Evolutionary conservation across 2,797 vertebrate genomes (phyloP).

Genomic region (Notolepis coatsorum): DNA sequence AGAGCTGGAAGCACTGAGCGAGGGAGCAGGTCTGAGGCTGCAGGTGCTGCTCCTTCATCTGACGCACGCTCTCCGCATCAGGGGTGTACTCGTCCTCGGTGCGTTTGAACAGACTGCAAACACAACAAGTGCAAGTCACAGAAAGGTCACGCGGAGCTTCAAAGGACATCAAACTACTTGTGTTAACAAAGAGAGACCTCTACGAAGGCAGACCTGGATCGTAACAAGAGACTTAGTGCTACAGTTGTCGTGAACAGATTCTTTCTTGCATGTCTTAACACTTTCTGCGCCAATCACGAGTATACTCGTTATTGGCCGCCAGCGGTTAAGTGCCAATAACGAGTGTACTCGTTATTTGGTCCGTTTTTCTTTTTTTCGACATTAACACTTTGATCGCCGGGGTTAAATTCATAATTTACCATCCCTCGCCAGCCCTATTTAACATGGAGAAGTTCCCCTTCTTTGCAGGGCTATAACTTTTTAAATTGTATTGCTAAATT

Average conservation of each 20-base stretch:
- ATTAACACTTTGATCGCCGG: too few species aligned
- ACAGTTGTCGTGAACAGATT: not conserved
- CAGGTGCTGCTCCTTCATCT: conserved; percentile 92
- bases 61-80: conserved; percentile 94
- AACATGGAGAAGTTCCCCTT: too few species aligned
- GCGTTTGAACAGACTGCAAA: conserved; percentile 91
- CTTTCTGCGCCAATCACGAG: too few species aligned
- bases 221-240: too few species aligned
- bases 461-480: too few species aligned
- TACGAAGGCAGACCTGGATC: conserved; percentile 13
- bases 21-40: conserved; percentile 97
- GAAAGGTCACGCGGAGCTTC: conserved; percentile 23
- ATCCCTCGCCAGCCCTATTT: too few species aligned
- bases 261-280: not conserved
- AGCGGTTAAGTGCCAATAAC: too few species aligned
- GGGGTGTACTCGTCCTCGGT: conserved; percentile 97
- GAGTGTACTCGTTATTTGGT: too few species aligned
- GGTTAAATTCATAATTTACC: too few species aligned
- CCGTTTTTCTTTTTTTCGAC: too few species aligned
- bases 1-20: conserved; percentile 98
- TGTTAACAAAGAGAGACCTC: not conserved
- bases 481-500: too few species aligned
- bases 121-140: conserved; percentile 34
- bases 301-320: too few species aligned
- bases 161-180: conserved; percentile 2